Base-by-base conservation (phyloP, 2,888 invertebrate species). In the Noctuana brunneofusca region DNA sequence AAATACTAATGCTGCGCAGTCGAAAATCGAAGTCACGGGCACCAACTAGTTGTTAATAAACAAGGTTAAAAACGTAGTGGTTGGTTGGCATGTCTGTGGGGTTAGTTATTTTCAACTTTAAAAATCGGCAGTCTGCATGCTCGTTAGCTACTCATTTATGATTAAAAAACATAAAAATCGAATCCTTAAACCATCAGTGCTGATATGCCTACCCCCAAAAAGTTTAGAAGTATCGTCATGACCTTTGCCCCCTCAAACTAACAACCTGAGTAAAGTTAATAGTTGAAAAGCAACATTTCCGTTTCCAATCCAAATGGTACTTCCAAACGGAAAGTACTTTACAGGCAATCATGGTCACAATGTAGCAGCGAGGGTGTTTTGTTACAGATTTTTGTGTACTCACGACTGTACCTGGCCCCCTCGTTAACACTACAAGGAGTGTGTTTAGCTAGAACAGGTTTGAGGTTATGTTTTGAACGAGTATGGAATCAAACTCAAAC, bases 301-400 rank as follows among this genome's bases (percentile, higher is more conserved):
- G 71, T 66, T 70, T 69, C 69, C 68, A 69, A 70, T 75, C 66
- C 60, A 64, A 67, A 70, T 69, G 70, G 69, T 70, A 67, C 67
- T 64, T 60, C n/a, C 72, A 69, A 68, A 54, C 66, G 64, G 65
- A 69, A 70, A 72, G 72, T 66, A 64, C 50, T 71, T 69, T 65
- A 70, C 66, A 66, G 72, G 68, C 73, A 75, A 80, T 80, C 77
- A 77, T 70, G 69, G 70, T 65, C 68, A 71, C 73, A 72, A 75
- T 70, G 68, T 67, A 66, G 68, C 12, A 14, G 38, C 38, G 67
- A 66, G 68, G 67, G 71, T 43, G 71, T 68, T 14, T 67, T 66
- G 65, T 68, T 68, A 49, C 11, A 14, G 50, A 43, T 53, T 22
- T 59, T 52, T 53, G 27, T 38, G 38, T 38, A 6, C 38, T 12